Conservation (phyloP, 2,888 invertebrate species). For the Biston betularia region DNA sequence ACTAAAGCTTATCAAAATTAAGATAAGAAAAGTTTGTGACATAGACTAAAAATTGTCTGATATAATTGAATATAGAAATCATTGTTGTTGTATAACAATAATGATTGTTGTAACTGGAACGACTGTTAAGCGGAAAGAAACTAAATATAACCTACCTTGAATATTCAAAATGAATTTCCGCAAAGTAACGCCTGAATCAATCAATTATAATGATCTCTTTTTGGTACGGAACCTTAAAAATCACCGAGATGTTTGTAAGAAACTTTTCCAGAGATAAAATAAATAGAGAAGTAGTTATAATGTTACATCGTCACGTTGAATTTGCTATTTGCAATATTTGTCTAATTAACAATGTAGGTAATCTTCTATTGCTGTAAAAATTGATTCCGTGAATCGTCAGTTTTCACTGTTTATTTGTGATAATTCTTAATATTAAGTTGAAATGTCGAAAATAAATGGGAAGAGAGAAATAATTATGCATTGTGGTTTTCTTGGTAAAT, state of each 20-base stretch:
- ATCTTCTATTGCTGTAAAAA: slow-evolving; percentile 65
- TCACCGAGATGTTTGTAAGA: too few relatives aligned
- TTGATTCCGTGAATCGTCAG: slow-evolving; percentile 84
- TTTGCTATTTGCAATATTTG: background rate
- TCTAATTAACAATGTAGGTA: slow-evolving; percentile 34
- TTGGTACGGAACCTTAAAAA: background rate
- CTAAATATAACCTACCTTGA: too few relatives aligned
- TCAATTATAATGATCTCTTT: background rate
- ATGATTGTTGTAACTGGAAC: too few relatives aligned
- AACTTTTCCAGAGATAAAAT: background rate
- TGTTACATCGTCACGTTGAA: too few relatives aligned
- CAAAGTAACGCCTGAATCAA: background rate
- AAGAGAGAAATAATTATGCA: slow-evolving; percentile 39
- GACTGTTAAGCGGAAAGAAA: too few relatives aligned
- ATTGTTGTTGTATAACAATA: too few relatives aligned
- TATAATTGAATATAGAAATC: too few relatives aligned
- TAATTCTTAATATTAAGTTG: slow-evolving; percentile 72
- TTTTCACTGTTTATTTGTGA: slow-evolving; percentile 84
- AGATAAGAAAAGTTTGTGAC: too few relatives aligned
- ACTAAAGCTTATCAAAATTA: too few relatives aligned
- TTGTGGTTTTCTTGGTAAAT: slow-evolving; percentile 38
- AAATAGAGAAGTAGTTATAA: too few relatives aligned
- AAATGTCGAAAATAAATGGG: slow-evolving; percentile 72
- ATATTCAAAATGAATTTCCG: too few relatives aligned
- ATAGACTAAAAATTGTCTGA: too few relatives aligned